phyloP scores from a whole-genome alignment of 2,113 vertebrate genomes.

The Anarrhichthys ocellatus region DNA sequence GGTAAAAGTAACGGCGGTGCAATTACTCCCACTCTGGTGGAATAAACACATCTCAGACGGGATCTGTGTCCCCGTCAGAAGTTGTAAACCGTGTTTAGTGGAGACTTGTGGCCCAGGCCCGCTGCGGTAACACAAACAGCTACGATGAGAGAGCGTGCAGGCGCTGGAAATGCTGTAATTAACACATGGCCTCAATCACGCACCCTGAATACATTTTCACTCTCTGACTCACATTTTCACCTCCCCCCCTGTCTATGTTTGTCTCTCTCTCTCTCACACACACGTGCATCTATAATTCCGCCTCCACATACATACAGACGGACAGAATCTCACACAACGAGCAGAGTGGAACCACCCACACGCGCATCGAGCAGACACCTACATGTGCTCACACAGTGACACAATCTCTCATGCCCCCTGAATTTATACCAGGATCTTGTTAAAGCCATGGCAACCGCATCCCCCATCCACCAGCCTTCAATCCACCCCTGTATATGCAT shows the following conservation, averaged over 20 bases:
- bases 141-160: conserved; percentile 47
- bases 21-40: conserved; percentile 37
- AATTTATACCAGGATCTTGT: conserved; percentile 63
- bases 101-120: conserved; percentile 34
- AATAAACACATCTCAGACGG: conserved; percentile 42
- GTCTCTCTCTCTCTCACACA: neutral
- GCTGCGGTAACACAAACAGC: conserved; percentile 68
- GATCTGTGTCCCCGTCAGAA: conserved; percentile 42
- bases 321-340: conserved; percentile 43
- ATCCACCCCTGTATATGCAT: conserved; percentile 12
- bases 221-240: conserved; percentile 43
- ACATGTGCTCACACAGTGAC: conserved; percentile 56
- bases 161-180: conserved; percentile 56
- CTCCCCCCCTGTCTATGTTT: conserved; percentile 6
- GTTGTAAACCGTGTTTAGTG: conserved; percentile 44
- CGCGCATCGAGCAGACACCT: conserved; percentile 50
- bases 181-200: conserved; percentile 72
- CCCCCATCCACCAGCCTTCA: conserved; percentile 38
- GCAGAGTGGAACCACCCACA: conserved; percentile 74
- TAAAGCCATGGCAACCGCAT: conserved; percentile 68
- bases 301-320: conserved; percentile 40
- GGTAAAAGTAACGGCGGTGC: neutral
- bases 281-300: conserved; percentile 17
- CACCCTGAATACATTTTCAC: conserved; percentile 61
- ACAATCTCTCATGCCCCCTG: conserved; percentile 55